Conservation (phyloP, 2,797 vertebrate genomes). For the Poeciliopsis infans region DNA sequence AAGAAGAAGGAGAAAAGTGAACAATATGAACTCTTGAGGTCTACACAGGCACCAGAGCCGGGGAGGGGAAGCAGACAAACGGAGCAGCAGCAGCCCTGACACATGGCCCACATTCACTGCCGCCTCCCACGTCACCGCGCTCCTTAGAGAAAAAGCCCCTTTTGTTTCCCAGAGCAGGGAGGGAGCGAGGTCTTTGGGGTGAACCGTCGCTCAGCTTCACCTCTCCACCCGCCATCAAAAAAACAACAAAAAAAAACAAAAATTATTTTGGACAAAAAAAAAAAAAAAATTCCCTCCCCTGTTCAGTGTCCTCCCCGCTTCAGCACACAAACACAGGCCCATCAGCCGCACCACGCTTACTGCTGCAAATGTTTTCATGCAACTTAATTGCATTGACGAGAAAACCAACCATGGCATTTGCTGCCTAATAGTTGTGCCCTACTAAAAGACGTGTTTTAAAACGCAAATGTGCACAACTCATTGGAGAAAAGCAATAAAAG, state of each 20-base stretch:
- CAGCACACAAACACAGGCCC: conserved; percentile 75
- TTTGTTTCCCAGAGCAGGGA: conserved; percentile 69
- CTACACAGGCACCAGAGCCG: conserved; percentile 34
- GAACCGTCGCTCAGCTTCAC: conserved; percentile 67
- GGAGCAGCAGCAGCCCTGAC: conserved; percentile 71
- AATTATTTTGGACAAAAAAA: conserved; percentile 4
- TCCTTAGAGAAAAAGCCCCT: conserved; percentile 74
- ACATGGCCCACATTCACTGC: conserved; percentile 80
- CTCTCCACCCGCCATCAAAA: conserved; percentile 58
- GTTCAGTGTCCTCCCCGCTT: conserved; percentile 63
- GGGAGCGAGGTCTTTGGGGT: conserved; percentile 73
- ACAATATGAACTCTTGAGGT: conserved; percentile 31
- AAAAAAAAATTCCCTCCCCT: conserved; percentile 56
- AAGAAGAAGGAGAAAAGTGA: conserved; percentile 8
- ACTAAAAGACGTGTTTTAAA: background rate
- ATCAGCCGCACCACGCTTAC: conserved; percentile 61
- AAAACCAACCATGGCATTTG: conserved; percentile 56
- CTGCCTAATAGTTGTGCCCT: conserved; percentile 39
- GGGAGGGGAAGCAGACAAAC: conserved; percentile 60
- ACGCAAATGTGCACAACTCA: background rate
- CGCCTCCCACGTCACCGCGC: conserved; percentile 75
- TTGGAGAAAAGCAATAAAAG: background rate
- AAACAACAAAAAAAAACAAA: conserved; percentile 33
- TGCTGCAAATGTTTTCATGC: conserved; percentile 60
- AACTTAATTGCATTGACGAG: conserved; percentile 65